Evolutionary conservation across 2,888 invertebrate species (phyloP).

Genomic region (Rhingia campestris): DNA sequence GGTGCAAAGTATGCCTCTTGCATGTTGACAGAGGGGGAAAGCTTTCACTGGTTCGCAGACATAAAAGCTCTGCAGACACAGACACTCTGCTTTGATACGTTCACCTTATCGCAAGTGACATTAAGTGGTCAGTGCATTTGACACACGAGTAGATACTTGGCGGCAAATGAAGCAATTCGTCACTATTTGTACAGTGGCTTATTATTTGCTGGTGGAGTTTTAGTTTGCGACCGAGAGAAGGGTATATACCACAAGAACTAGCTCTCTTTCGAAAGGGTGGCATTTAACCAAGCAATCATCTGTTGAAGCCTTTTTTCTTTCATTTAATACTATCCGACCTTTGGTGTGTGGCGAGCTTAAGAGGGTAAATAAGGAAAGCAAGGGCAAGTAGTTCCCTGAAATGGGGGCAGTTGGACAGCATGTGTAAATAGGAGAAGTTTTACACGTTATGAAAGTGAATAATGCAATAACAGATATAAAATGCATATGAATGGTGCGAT

Average conservation of each 20-base stretch:
- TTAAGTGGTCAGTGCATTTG: conserved; percentile 41
- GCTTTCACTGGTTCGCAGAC: conserved; percentile 24
- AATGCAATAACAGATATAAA: conserved; percentile 5
- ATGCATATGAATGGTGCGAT: conserved; percentile 16
- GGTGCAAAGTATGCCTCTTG: neutral
- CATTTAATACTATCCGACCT: conserved; percentile 29
- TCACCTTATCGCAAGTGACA: conserved; percentile 26
- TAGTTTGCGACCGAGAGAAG: neutral
- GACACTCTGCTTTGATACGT: conserved; percentile 12
- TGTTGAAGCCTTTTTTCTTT: conserved; percentile 25
- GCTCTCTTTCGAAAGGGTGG: neutral
- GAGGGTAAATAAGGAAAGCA: conserved; percentile 1
- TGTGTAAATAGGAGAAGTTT: conserved; percentile 10
- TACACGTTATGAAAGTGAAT: conserved; percentile 10
- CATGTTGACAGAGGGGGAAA: conserved; percentile 10
- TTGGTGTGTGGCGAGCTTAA: conserved; percentile 8
- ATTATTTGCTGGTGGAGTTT: neutral
- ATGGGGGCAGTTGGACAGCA: neutral
- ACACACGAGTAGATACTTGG: conserved; percentile 21
- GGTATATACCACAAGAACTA: neutral
- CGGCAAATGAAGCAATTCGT: conserved; percentile 22
- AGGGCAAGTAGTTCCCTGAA: conserved; percentile 20
- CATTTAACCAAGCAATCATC: conserved; percentile 12
- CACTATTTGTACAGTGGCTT: neutral
- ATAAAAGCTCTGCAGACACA: conserved; percentile 16